phyloP scores from a whole-genome alignment of 64 coral and sea anemone species.

The Exaiptasia diaphana region DNA sequence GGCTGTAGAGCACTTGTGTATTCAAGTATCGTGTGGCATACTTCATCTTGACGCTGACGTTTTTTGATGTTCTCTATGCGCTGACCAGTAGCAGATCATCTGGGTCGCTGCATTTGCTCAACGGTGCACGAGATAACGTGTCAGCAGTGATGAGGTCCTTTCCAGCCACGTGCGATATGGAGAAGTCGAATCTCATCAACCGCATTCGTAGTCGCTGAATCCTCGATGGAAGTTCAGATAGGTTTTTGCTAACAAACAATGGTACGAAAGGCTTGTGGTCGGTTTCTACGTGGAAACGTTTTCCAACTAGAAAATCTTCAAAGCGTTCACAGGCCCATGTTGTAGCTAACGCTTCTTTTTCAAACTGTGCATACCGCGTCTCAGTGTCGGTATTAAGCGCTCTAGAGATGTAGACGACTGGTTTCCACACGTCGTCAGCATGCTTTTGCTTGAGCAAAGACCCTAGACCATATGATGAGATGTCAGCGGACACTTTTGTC shows the following conservation, averaged over 20 bases:
- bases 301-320: not conserved
- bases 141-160: slow-evolving; percentile 50
- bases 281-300: not conserved
- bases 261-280: not conserved
- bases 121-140: slow-evolving; percentile 22
- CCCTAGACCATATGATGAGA: slow-evolving; percentile 15
- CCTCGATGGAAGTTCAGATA: not conserved
- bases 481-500: slow-evolving; percentile 30
- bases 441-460: slow-evolving; percentile 47
- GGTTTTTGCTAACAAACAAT: not conserved
- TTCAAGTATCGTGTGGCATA: not conserved
- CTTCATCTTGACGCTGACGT: not conserved
- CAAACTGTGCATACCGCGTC: slow-evolving; percentile 2
- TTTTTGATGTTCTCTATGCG: not conserved
- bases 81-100: not conserved
- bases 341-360: not conserved
- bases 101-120: not conserved
- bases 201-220: slow-evolving; percentile 29
- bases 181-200: slow-evolving; percentile 23
- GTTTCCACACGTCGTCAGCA: slow-evolving; percentile 10
- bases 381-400: not conserved
- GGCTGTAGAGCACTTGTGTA: no score
- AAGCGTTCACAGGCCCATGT: not conserved
- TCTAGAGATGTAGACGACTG: slow-evolving; percentile 33
- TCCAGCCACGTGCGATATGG: slow-evolving; percentile 28